Percentiles rank a stretch among this genome's conserved stretches.
phyloP scores from a whole-genome alignment of 2,113 vertebrate genomes.

The Haemorhous mexicanus region DNA sequence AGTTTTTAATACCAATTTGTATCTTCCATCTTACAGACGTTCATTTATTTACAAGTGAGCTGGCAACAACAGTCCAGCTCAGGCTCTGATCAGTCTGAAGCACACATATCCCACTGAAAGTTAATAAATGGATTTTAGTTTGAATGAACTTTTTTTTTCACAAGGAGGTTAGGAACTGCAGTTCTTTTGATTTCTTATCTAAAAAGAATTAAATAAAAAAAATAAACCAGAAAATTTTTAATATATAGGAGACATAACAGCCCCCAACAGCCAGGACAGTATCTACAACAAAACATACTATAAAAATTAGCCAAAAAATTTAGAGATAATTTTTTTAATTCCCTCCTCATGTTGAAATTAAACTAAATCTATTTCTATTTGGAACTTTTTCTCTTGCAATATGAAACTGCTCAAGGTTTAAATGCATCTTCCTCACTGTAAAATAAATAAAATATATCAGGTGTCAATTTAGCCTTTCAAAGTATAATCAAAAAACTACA shows the following conservation, averaged over 20 bases:
- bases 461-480: not conserved
- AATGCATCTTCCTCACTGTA: not conserved
- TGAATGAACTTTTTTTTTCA: not conserved
- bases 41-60: not conserved
- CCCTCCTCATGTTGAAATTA: not conserved
- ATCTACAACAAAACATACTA: not conserved
- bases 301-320: not conserved
- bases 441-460: not conserved
- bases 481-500: not conserved
- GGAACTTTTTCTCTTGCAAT: not conserved
- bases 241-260: not conserved
- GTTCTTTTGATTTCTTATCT: not conserved
- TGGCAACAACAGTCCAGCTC: not conserved
- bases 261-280: not conserved
- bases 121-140: not conserved
- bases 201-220: not conserved
- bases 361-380: not conserved
- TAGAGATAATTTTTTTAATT: not conserved
- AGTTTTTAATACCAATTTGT: not conserved
- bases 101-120: not conserved
- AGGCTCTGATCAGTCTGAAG: not conserved
- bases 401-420: not conserved
- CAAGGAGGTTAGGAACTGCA: not conserved
- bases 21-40: not conserved
- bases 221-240: not conserved